These are phyloP conservation scores for Strigamia crassipes DNA, from an alignment of 2,888 invertebrate genomes.

Conservation along the genomic window DNA sequence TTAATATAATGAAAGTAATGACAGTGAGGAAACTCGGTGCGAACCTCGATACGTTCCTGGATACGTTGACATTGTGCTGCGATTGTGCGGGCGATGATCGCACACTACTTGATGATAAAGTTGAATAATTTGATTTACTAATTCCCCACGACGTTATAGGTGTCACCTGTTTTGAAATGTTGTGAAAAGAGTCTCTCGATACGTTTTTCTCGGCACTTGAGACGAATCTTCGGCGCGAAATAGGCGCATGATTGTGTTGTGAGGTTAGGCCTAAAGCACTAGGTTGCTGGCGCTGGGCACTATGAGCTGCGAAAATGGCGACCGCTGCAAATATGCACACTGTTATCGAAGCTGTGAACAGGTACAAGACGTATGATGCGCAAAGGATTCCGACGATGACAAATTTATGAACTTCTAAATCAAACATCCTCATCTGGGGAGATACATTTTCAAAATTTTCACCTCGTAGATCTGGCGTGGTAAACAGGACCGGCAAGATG, in stretches of 20 bases:
- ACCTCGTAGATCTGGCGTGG: not conserved
- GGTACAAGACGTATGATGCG: not conserved
- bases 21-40: not conserved
- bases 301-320: slow-evolving; percentile 3
- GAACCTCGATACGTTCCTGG: not conserved
- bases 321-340: not conserved
- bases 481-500: not conserved
- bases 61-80: not conserved
- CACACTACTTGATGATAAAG: not conserved
- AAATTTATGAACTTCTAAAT: slow-evolving; percentile 6
- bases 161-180: not conserved
- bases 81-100: not conserved
- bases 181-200: not conserved
- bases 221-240: not conserved
- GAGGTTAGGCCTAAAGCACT: not conserved
- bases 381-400: not conserved
- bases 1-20: not conserved
- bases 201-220: not conserved
- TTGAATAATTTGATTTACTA: slow-evolving; percentile 17
- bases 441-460: not conserved
- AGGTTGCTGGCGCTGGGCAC: not conserved
- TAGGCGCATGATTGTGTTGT: not conserved
- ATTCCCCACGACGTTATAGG: not conserved
- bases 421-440: slow-evolving; percentile 17
- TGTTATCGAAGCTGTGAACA: not conserved